These are phyloP conservation scores for Actinopyga echinites DNA, from an alignment of 53 echinoderm and acorn worm genomes.

Conservation along the genomic window DNA sequence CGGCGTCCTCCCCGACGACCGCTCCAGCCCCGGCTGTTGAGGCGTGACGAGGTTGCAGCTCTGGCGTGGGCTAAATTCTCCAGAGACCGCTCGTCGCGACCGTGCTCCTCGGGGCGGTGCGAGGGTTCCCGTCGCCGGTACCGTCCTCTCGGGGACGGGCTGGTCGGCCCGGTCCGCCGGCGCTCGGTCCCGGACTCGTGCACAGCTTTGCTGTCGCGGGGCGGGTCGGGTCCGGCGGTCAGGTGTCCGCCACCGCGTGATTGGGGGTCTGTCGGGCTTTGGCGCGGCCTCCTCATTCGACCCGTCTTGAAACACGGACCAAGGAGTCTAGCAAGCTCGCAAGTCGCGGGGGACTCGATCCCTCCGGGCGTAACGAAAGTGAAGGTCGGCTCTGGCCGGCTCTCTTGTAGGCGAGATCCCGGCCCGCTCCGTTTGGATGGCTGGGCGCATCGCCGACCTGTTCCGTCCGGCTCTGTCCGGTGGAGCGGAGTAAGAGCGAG, in stretches of 20 bases:
- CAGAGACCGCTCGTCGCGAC: neutral
- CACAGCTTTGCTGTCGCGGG: conserved; percentile 18
- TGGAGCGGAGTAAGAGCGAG: conserved; percentile 66
- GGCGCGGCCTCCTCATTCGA: conserved; percentile 12
- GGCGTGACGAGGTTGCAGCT: conserved; percentile 23
- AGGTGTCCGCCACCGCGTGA: neutral
- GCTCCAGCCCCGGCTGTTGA: neutral
- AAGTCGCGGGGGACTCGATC: conserved; percentile 62
- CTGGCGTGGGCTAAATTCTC: too few species aligned
- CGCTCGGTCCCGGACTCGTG: neutral
- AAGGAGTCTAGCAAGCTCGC: conserved; percentile 61
- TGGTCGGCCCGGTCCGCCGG: neutral
- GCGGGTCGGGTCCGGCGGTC: neutral
- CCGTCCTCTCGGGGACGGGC: neutral
- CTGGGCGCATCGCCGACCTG: conserved; percentile 67
- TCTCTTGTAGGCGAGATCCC: conserved; percentile 56
- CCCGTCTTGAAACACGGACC: conserved; percentile 37
- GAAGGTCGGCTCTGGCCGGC: conserved; percentile 37
- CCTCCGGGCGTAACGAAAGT: conserved; percentile 75
- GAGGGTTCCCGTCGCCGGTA: neutral
- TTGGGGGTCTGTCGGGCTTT: conserved; percentile 22
- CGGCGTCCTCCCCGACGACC: conserved; percentile 40
- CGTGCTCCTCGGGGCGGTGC: neutral
- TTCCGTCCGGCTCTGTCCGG: conserved; percentile 33
- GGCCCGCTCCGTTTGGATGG: conserved; percentile 27